Base-by-base conservation (phyloP, 2,113 vertebrate genomes). In the Menidia beryllina region DNA sequence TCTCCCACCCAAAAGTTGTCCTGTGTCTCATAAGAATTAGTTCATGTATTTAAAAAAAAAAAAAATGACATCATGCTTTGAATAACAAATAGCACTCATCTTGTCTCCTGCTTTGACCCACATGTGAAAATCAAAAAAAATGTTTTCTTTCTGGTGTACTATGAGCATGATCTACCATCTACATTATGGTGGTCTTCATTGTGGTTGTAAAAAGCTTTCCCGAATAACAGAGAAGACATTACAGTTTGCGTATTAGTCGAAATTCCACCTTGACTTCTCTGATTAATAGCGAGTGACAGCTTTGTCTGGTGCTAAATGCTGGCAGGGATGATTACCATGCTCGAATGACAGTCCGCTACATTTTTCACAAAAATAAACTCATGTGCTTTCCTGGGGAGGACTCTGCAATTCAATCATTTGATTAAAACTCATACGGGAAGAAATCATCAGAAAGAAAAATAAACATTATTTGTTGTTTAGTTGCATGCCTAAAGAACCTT, bases 121-220 rank as follows among this genome's bases (percentile, higher is more conserved):
- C 27, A 48, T 30, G 54, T 36, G 21, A 65, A 30, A 66, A n/a
- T 56, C 39, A 49, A 69, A 56, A 23, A 17, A 53, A 19, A 52
- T n/a, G 23, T 48, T 62, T 9, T 51, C 30, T 25, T 45, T 69
- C 57, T 62, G 39, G 25, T 51, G 34, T 23, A 52, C 14, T 58
- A 54, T 60, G 52, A 53, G 49, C 30, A 21, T 39, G 25, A 55
- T 67, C 21, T 49, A 61, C 61, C 50, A 19, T 26, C n/a, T 41
- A 14, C 23, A 7, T 14, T 26, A 11, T 47, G 41, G 41, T 14
- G 43, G 41, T 20, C 23, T 20, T 12, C 30, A 14, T 43, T 6
- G 8, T 55, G 15, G 60, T 48, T 52, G 21, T 50, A 3, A 39
- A 47, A 13, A 27, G 9, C 10, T 27, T 55, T 59, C 7, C 48